Evolutionary conservation across 2,888 invertebrate species (phyloP).

Genomic region (Penaeus monodon): DNA sequence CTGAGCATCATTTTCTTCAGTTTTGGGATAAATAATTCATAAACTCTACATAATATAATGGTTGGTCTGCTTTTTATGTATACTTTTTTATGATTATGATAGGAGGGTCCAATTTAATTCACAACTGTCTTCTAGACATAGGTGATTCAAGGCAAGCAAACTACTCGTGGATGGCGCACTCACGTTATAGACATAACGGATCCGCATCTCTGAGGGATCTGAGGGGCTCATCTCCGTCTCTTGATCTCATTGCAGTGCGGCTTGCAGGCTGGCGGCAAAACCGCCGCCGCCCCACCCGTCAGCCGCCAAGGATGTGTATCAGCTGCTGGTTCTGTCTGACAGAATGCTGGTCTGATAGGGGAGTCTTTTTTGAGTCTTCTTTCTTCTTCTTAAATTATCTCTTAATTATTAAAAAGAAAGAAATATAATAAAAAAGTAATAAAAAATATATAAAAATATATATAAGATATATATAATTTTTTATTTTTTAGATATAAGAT

Average conservation of each 20-base stretch:
- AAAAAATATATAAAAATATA: no score
- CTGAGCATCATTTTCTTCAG: no score
- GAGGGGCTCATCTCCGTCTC: slow-evolving; percentile 82
- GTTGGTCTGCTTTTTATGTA: no score
- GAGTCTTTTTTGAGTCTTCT: background rate
- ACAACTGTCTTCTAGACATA: background rate
- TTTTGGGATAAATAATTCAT: no score
- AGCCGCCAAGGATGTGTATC: slow-evolving; percentile 82
- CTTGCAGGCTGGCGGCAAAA: slow-evolving; percentile 84
- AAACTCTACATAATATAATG: no score
- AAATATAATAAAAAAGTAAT: no score
- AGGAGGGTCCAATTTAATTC: background rate
- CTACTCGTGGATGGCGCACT: slow-evolving; percentile 69
- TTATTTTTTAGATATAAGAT: no score
- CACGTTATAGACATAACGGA: slow-evolving; percentile 91
- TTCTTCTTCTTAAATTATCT: background rate
- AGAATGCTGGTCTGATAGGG: slow-evolving; percentile 73
- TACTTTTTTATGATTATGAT: background rate
- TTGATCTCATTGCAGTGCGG: slow-evolving; percentile 85
- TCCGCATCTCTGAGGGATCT: slow-evolving; percentile 80
- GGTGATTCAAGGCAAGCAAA: slow-evolving; percentile 63
- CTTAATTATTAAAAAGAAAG: no score
- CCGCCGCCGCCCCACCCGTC: no score
- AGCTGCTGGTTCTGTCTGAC: slow-evolving; percentile 90
- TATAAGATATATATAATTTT: no score